A percentile compares a stretch with the other conserved stretches of the same genome.
phyloP scores from a whole-genome alignment of 2,888 invertebrate genomes.

The Plebejus anna region DNA sequence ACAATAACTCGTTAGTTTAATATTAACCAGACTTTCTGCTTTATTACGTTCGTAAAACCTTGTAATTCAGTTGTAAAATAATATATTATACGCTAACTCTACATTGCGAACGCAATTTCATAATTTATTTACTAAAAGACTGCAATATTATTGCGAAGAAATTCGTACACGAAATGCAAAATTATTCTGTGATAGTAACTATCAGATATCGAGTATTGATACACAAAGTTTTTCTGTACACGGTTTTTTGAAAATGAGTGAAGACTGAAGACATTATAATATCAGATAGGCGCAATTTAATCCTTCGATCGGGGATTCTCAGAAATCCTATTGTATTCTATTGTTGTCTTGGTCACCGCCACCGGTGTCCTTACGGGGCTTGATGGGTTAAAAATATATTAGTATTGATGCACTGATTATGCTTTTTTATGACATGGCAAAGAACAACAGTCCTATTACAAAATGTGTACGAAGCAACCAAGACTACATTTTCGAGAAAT shows the following conservation, averaged over 20 bases:
- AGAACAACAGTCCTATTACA: neutral
- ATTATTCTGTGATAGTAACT: no score
- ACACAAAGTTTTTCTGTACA: neutral
- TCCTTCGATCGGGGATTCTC: no score
- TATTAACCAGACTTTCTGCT: constrained; percentile 2
- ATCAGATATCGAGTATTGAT: neutral
- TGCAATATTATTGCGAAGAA: no score
- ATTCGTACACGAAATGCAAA: no score
- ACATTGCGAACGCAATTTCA: neutral
- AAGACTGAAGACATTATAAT: no score
- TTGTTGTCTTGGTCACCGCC: no score
- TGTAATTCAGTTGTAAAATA: neutral
- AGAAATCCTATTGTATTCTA: no score
- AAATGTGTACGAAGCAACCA: neutral
- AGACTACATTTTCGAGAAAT: neutral
- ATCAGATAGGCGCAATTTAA: no score
- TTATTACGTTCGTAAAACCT: neutral
- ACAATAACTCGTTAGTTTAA: neutral
- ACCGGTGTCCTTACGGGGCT: no score
- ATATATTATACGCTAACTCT: neutral
- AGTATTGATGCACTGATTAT: neutral
- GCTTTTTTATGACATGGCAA: neutral
- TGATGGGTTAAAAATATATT: no score
- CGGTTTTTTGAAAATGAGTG: neutral
- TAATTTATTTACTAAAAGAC: no score